Evolutionary conservation across 2,888 invertebrate genomes (phyloP), one percentile per base, ranked within the genome.

Genomic region (Sipha maydis): DNA sequence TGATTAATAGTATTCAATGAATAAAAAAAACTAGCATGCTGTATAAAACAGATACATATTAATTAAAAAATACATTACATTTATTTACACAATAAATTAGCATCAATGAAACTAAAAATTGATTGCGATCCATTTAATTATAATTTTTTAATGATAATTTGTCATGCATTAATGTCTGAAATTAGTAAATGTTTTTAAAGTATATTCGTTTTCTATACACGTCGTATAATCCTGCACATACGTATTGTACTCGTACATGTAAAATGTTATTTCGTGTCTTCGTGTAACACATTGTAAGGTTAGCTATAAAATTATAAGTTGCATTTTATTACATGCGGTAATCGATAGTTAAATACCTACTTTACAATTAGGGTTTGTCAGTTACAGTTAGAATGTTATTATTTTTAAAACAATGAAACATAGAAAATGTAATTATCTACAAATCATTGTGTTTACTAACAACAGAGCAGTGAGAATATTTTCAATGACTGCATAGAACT

Each of bases 341-440:
- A 85, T 77, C 85, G 85, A 85, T 85, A 85, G 77, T 67, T 85
- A 77, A 77, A 85, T 77, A 85, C 77, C 61, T 61, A 48, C 1
- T 69, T 48, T 69, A 85, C 85, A 77, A 85, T 85, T 85, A 85
- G 67, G 85, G 77, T 69, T 85, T 67, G 77, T 77, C 77, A 31
- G 48, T 85, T 85, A 77, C 85, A 77, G 85, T 77, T 41, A 61
- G 84, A 76, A 61, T 67, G 75, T 76, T 77, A 67, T 85, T 77
- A 77, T 77, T 85, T 85, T 48, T 85, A 67, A 85, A 48, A 85
- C 77, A 85, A 85, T 77, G 67, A 69, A 85, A 77, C 76, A 61
- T 19, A 28, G 25, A 83, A 75, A 82, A 77, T 48, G 67, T 77
- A 85, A 77, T 77, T 85, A 69, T 84, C 84, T 41, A 61, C 84